phyloP scores from a whole-genome alignment of 2,797 vertebrate genomes.

The Heterohyrax brucei region DNA sequence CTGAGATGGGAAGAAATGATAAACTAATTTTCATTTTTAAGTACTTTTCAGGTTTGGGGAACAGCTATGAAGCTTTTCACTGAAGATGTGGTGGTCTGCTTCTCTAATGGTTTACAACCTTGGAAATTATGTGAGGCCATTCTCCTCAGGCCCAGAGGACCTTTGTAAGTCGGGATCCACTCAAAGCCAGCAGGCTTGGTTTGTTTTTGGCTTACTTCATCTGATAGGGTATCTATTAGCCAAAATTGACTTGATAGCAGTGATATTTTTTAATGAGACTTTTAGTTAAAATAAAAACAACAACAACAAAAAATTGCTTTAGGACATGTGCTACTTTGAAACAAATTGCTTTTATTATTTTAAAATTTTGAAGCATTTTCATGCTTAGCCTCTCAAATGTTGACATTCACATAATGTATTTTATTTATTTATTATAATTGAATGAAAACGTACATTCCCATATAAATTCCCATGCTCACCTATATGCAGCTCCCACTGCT shows the following conservation, averaged over 20 bases:
- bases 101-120: neutral
- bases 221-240: neutral
- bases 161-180: neutral
- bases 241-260: neutral
- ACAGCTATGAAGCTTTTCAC: neutral
- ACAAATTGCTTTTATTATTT: slow-evolving; percentile 6
- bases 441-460: too few relatives aligned
- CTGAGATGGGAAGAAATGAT: neutral
- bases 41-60: slow-evolving; percentile 13
- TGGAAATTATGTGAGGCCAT: neutral
- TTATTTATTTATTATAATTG: neutral
- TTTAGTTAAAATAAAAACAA: slow-evolving; percentile 1
- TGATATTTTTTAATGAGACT: neutral
- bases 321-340: slow-evolving; percentile 49
- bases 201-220: too few relatives aligned
- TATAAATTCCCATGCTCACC: too few relatives aligned
- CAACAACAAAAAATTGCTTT: neutral
- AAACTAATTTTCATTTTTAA: slow-evolving; percentile 52
- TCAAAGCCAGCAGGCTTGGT: neutral
- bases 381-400: neutral
- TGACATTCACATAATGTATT: slow-evolving; percentile 3
- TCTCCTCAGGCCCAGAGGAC: too few relatives aligned
- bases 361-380: neutral
- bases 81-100: neutral
- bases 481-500: too few relatives aligned